A percentile compares a stretch with the other conserved stretches of the same genome.
Conservation (phyloP, 1,140 invertebrate species). For the Drosophila setifemur region DNA sequence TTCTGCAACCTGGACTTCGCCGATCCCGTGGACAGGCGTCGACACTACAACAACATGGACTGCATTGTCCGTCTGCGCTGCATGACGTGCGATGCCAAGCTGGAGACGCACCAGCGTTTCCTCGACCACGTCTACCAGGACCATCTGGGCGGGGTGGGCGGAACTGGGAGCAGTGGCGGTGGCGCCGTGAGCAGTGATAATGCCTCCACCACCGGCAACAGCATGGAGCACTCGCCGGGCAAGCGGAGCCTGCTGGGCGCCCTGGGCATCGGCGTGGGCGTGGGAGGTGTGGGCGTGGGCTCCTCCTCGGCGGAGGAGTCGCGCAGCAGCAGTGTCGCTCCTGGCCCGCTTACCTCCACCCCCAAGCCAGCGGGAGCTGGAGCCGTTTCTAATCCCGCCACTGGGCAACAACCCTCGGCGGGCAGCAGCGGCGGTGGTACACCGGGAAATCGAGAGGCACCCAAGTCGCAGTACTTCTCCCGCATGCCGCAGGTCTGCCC, state of each 20-base stretch:
- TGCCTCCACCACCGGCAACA: slow-evolving; percentile 48
- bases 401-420: neutral
- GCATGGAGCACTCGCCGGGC: slow-evolving; percentile 63
- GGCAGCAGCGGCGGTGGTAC: neutral
- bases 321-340: slow-evolving; percentile 52
- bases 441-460: slow-evolving; percentile 33
- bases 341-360: slow-evolving; percentile 3
- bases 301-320: slow-evolving; percentile 72
- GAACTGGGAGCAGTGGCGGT: slow-evolving; percentile 19
- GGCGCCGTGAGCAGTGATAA: slow-evolving; percentile 68
- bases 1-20: slow-evolving; percentile 79
- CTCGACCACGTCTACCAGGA: slow-evolving; percentile 81
- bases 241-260: slow-evolving; percentile 58
- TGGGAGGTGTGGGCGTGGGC: too few relatives aligned
- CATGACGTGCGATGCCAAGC: slow-evolving; percentile 79
- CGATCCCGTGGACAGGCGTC: slow-evolving; percentile 74
- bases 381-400: too few relatives aligned
- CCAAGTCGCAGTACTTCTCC: slow-evolving; percentile 78
- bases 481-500: slow-evolving; percentile 81
- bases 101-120: slow-evolving; percentile 79
- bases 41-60: slow-evolving; percentile 82
- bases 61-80: slow-evolving; percentile 80
- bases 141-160: slow-evolving; percentile 66
- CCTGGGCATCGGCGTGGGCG: slow-evolving; percentile 58
- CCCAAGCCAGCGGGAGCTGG: slow-evolving; percentile 11